A percentile compares a stretch with the other conserved stretches of the same genome.
Conservation (phyloP, 2,797 vertebrate species). For the Gallinago solitaria region DNA sequence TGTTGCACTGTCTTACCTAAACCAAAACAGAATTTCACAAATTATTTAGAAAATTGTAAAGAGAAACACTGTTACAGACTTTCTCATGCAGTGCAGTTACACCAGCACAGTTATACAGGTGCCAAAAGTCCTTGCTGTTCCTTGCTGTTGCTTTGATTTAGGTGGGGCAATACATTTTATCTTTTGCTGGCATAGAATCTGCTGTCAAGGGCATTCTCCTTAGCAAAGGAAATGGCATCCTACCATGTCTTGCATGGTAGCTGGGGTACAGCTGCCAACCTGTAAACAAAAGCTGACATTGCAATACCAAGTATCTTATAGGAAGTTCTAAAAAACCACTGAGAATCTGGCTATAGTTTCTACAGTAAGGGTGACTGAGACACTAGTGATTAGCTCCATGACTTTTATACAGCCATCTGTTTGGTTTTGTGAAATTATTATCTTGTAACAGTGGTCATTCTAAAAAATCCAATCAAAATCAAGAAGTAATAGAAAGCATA, state of each 20-base stretch:
- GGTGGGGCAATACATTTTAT: background rate
- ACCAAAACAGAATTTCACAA: background rate
- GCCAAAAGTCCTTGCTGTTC: background rate
- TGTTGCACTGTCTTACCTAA: background rate
- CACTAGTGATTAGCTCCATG: background rate
- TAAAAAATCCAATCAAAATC: background rate
- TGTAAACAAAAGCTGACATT: background rate
- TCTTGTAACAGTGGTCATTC: background rate
- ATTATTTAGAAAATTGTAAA: background rate
- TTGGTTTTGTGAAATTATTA: background rate
- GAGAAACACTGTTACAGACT: background rate
- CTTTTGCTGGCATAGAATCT: background rate
- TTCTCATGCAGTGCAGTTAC: background rate
- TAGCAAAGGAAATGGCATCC: background rate
- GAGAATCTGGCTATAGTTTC: background rate
- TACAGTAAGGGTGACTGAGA: background rate
- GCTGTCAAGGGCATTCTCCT: background rate
- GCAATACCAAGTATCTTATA: background rate
- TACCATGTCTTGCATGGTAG: background rate
- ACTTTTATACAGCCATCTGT: background rate
- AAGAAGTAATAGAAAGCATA: background rate
- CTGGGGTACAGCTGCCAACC: background rate
- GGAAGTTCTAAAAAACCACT: background rate
- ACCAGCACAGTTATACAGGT: background rate
- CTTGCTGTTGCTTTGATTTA: background rate